Evolutionary conservation across 2,797 vertebrate species (phyloP).

Genomic region (Xenops minutus): DNA sequence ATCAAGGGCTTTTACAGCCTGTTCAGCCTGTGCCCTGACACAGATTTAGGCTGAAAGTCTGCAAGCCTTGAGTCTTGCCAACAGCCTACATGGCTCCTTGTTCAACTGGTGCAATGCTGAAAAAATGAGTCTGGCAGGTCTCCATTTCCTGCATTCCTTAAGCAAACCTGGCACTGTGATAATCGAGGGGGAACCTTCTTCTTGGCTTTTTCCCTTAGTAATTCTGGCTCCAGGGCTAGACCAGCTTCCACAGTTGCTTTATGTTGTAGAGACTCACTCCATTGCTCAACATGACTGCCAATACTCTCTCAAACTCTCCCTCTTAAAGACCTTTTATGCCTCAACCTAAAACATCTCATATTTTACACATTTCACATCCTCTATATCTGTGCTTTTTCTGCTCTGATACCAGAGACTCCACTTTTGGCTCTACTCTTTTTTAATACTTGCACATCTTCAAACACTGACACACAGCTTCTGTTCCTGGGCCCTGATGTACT

Average conservation of each 20-base stretch:
- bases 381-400: neutral
- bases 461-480: neutral
- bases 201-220: neutral
- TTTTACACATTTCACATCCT: neutral
- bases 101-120: neutral
- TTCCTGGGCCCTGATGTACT: neutral
- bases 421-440: neutral
- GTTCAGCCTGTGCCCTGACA: neutral
- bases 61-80: neutral
- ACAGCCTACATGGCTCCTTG: neutral
- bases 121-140: neutral
- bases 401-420: neutral
- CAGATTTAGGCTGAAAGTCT: neutral
- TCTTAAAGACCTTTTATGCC: neutral
- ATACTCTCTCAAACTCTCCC: neutral
- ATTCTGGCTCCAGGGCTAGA: neutral
- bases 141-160: constrained; percentile 35
- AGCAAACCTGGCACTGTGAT: neutral
- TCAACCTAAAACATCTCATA: neutral
- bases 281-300: neutral
- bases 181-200: neutral
- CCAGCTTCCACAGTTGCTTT: neutral
- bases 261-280: neutral
- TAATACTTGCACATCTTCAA: neutral
- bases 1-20: neutral